A percentile compares a stretch with the other conserved stretches of the same genome.
phyloP scores from a whole-genome alignment of 2,113 vertebrate genomes.

The Epinephelus lanceolatus region DNA sequence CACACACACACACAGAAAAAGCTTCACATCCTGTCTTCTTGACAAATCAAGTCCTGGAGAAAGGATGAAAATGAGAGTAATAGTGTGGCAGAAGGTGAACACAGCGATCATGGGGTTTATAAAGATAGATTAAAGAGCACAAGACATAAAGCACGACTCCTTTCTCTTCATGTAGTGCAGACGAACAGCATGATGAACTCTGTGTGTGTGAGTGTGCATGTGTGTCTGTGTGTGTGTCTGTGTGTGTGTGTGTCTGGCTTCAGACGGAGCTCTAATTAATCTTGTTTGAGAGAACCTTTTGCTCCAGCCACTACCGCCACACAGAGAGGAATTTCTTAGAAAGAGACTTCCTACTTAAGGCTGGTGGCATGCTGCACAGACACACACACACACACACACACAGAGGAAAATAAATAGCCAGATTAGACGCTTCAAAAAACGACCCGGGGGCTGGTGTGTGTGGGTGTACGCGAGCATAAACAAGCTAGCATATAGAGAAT shows the following conservation, averaged over 20 bases:
- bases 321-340: constrained; percentile 75
- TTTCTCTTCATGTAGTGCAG: constrained; percentile 43
- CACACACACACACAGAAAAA: constrained; percentile 9
- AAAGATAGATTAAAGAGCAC: constrained; percentile 58
- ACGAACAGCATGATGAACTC: constrained; percentile 51
- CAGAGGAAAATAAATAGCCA: constrained; percentile 54
- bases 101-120: constrained; percentile 24
- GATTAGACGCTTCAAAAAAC: constrained; percentile 62
- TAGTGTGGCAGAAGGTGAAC: constrained; percentile 49
- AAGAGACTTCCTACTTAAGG: constrained; percentile 67
- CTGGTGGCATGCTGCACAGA: constrained; percentile 19
- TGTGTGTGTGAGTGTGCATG: constrained; percentile 6
- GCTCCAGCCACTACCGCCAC: constrained; percentile 55
- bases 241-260: constrained; percentile 29
- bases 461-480: constrained; percentile 50
- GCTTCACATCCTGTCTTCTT: constrained; percentile 24
- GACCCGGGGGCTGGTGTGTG: constrained; percentile 49
- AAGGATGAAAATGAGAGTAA: constrained; percentile 43
- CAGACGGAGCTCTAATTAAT: constrained; percentile 77
- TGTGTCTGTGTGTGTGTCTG: constrained; percentile 34
- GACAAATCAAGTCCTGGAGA: constrained; percentile 49
- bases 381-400: constrained; percentile 24
- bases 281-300: constrained; percentile 73
- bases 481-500: constrained; percentile 46
- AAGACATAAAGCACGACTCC: constrained; percentile 37